Conservation (phyloP, 2,113 vertebrate species). For the Sarotherodon lohbergeri region DNA sequence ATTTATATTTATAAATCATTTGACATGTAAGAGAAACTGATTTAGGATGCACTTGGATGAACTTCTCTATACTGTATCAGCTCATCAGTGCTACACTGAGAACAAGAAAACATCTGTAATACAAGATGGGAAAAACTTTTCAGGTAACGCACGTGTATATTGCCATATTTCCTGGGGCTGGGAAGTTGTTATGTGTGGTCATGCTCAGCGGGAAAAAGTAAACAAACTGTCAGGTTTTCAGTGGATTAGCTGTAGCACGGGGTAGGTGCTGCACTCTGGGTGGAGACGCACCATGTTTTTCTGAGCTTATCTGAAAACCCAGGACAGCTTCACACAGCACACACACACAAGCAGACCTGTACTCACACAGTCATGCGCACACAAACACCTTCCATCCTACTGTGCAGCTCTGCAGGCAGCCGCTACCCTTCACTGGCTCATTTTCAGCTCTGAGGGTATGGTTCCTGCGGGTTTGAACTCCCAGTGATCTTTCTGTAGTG, state of each 20-base stretch:
- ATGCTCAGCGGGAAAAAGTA: neutral
- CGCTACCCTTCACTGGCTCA: conserved; percentile 38
- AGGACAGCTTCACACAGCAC: neutral
- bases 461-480: conserved; percentile 25
- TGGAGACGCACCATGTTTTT: conserved; percentile 12
- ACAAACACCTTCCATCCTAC: conserved; percentile 9
- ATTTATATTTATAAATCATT: neutral
- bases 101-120: neutral
- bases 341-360: neutral
- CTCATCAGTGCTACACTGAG: neutral
- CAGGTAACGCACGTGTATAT: neutral
- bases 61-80: neutral
- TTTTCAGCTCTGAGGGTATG: conserved; percentile 33
- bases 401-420: conserved; percentile 32
- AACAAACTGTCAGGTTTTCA: conserved; percentile 29
- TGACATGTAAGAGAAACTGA: neutral
- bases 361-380: neutral
- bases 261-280: conserved; percentile 26
- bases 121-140: neutral
- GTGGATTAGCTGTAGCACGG: conserved; percentile 31
- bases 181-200: conserved; percentile 1
- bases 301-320: conserved; percentile 49
- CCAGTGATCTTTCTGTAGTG: neutral
- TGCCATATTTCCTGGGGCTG: neutral
- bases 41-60: neutral